Conservation (phyloP, 2,888 invertebrate species). For the Metacarcinus magister region DNA sequence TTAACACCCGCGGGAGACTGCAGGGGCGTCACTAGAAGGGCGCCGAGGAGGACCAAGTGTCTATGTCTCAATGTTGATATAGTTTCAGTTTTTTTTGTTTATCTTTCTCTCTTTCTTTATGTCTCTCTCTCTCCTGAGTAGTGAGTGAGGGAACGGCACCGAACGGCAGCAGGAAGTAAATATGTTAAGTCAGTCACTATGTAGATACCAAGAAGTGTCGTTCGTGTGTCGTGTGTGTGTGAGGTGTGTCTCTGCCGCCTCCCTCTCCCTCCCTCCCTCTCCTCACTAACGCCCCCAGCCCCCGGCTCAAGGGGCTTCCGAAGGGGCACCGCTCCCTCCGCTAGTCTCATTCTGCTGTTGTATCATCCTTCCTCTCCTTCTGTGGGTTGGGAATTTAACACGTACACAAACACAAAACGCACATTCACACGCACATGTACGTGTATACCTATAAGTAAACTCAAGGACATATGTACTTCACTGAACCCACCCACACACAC, state of each 20-base stretch:
- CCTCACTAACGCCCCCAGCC: conserved; percentile 43
- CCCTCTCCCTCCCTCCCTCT: not conserved
- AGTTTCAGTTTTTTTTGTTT: not conserved
- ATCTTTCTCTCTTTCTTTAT: not conserved
- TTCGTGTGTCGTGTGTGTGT: conserved; percentile 58
- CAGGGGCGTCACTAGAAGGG: not conserved
- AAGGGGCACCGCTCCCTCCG: not conserved
- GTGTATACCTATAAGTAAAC: not conserved
- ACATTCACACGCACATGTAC: not conserved
- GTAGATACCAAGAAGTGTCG: conserved; percentile 35
- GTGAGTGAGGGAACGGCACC: conserved; percentile 53
- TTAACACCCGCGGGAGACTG: not conserved
- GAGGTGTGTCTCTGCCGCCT: conserved; percentile 14
- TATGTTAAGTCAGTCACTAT: not conserved
- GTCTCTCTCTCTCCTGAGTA: conserved; percentile 41
- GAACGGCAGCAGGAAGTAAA: conserved; percentile 5
- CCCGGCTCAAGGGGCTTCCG: not conserved
- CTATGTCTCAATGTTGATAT: not conserved
- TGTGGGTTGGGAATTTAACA: not conserved
- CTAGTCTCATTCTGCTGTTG: conserved; percentile 41
- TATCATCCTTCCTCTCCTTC: conserved; percentile 43
- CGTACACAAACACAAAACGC: not conserved
- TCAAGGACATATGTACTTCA: too few relatives aligned
- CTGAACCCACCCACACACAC: not conserved
- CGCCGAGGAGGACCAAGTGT: not conserved